Percentiles rank a stretch among this genome's conserved stretches.
Conservation (phyloP, 2,113 vertebrate genomes). For the Scatophagus argus region DNA sequence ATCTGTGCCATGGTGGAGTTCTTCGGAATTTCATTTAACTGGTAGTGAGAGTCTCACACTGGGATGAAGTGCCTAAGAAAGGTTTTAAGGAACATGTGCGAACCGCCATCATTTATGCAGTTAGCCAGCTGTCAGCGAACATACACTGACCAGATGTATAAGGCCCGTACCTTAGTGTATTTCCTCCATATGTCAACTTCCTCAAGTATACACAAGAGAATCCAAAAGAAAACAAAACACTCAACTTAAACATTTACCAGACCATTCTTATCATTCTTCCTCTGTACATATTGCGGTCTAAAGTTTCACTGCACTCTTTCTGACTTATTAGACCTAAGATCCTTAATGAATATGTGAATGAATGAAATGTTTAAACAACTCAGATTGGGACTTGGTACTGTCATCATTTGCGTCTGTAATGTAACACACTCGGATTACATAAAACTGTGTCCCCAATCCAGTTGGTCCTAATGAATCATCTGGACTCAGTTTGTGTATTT, state of each 20-base stretch:
- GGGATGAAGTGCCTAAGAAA: background rate
- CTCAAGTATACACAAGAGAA: background rate
- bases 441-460: slow-evolving; percentile 43
- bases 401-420: slow-evolving; percentile 15
- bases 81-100: slow-evolving; percentile 10
- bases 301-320: background rate
- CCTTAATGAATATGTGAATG: background rate
- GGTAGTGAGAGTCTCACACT: background rate
- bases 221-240: slow-evolving; percentile 33
- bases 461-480: slow-evolving; percentile 48
- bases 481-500: slow-evolving; percentile 63
- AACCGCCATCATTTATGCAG: background rate
- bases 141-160: slow-evolving; percentile 19
- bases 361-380: background rate
- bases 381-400: slow-evolving; percentile 15
- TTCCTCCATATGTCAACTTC: background rate
- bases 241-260: background rate
- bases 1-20: slow-evolving; percentile 33
- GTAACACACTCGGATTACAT: slow-evolving; percentile 38
- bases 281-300: background rate
- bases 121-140: slow-evolving; percentile 9
- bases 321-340: slow-evolving; percentile 4
- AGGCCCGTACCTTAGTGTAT: background rate
- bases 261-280: slow-evolving; percentile 11
- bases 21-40: slow-evolving; percentile 24